These are phyloP conservation scores for Conomelus anceps DNA, from an alignment of 2,888 invertebrate genomes.

Conservation along the genomic window DNA sequence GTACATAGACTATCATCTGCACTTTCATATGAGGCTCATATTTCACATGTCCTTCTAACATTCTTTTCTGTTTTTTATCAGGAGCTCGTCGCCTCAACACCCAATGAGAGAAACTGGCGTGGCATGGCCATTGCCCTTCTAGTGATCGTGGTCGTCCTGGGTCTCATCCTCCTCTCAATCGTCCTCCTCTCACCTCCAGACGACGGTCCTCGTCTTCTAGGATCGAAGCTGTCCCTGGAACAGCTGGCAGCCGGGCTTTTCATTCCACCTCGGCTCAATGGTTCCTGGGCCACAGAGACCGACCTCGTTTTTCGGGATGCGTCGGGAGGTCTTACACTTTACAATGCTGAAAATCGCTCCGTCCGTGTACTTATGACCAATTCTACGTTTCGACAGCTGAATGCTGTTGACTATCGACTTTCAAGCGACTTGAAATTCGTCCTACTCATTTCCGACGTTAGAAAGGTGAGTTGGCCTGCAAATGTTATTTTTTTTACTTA, in stretches of 20 bases:
- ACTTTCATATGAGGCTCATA: no score
- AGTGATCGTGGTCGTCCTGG: conserved; percentile 82
- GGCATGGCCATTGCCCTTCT: conserved; percentile 87
- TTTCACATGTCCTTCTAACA: not conserved
- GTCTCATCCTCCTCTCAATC: conserved; percentile 85
- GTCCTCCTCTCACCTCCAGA: conserved; percentile 76
- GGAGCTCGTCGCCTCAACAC: conserved; percentile 83
- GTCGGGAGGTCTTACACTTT: conserved; percentile 69
- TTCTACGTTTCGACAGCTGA: conserved; percentile 68
- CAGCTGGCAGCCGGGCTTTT: conserved; percentile 46
- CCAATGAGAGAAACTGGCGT: conserved; percentile 87
- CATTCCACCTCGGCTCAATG: conserved; percentile 58
- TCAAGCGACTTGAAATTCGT: conserved; percentile 73
- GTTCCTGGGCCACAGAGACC: conserved; percentile 67
- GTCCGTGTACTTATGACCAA: conserved; percentile 69
- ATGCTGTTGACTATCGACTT: conserved; percentile 69
- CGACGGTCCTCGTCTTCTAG: conserved; percentile 63
- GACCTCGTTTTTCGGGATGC: conserved; percentile 72
- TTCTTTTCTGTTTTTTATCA: conserved; percentile 44
- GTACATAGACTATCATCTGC: no score
- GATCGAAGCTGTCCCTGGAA: conserved; percentile 57
- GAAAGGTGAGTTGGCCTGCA: conserved; percentile 38
- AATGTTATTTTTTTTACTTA: not conserved
- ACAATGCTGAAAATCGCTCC: conserved; percentile 69
- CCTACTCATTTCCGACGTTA: conserved; percentile 55